phyloP scores from a whole-genome alignment of 35 echinoderm and acorn worm species.

The Apostichopus japonicus region DNA sequence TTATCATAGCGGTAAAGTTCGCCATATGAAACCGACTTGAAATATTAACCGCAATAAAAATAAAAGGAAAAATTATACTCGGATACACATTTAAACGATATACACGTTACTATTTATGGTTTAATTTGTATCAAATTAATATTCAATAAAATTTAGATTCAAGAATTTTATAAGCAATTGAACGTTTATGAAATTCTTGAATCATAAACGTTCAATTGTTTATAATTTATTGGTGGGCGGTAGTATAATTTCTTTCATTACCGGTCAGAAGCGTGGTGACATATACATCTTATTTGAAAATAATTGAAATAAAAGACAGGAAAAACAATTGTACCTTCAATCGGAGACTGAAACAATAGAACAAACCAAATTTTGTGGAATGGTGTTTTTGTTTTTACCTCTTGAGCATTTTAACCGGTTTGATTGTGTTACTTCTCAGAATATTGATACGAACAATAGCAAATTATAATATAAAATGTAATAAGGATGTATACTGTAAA shows the following conservation, averaged over 20 bases:
- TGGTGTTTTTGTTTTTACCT: background rate
- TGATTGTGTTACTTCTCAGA: background rate
- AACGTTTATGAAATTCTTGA: too few relatives aligned
- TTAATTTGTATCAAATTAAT: too few relatives aligned
- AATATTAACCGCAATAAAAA: too few relatives aligned
- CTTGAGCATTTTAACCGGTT: background rate
- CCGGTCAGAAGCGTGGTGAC: background rate
- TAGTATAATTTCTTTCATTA: background rate
- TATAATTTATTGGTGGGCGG: too few relatives aligned
- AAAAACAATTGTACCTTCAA: background rate
- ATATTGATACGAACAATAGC: background rate
- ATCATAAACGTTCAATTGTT: too few relatives aligned
- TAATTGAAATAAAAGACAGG: background rate
- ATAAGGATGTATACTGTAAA: background rate
- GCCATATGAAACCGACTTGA: too few relatives aligned
- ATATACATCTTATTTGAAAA: background rate
- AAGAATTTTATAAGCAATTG: too few relatives aligned
- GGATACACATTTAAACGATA: too few relatives aligned
- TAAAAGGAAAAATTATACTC: too few relatives aligned
- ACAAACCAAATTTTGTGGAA: background rate
- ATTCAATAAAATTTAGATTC: too few relatives aligned
- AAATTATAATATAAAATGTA: background rate
- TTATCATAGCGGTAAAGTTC: too few relatives aligned
- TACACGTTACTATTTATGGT: too few relatives aligned
- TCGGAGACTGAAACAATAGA: background rate